These are phyloP conservation scores for Amphimallon solstitiale DNA, from an alignment of 2,888 invertebrate species.

Conservation along the genomic window DNA sequence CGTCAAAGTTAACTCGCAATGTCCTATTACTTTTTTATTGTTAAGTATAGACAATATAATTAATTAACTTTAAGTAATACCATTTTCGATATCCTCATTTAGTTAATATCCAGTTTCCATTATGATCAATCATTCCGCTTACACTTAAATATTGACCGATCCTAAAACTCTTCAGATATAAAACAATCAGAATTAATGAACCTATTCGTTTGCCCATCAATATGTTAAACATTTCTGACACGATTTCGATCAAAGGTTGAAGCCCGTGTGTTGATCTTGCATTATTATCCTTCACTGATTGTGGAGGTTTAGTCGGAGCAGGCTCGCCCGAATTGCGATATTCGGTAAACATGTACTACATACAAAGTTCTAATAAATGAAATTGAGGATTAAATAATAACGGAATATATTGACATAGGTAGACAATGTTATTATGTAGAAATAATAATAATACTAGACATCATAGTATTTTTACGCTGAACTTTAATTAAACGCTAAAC, in stretches of 20 bases:
- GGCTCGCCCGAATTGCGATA: not conserved
- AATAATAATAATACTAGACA: no score
- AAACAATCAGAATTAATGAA: slow-evolving; percentile 23
- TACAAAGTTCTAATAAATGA: not conserved
- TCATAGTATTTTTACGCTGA: no score
- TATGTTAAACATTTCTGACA: slow-evolving; percentile 4
- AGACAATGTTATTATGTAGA: no score
- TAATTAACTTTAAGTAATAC: no score
- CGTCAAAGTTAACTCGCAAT: no score
- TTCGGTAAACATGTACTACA: not conserved
- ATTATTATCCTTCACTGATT: not conserved
- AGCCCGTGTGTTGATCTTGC: not conserved
- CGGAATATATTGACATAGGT: no score
- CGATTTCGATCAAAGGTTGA: not conserved
- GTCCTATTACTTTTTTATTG: no score
- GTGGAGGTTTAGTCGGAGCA: not conserved
- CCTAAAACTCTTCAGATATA: slow-evolving; percentile 7
- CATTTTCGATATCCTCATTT: no score
- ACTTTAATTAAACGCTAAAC: no score
- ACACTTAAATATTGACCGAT: slow-evolving; percentile 11
- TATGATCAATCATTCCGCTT: not conserved
- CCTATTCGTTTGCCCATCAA: slow-evolving; percentile 1
- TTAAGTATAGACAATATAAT: no score
- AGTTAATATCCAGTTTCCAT: slow-evolving; percentile 1
- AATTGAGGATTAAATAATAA: not conserved